These are phyloP conservation scores for Nasonia oneida DNA, from an alignment of 2,888 invertebrate species.

Conservation along the genomic window DNA sequence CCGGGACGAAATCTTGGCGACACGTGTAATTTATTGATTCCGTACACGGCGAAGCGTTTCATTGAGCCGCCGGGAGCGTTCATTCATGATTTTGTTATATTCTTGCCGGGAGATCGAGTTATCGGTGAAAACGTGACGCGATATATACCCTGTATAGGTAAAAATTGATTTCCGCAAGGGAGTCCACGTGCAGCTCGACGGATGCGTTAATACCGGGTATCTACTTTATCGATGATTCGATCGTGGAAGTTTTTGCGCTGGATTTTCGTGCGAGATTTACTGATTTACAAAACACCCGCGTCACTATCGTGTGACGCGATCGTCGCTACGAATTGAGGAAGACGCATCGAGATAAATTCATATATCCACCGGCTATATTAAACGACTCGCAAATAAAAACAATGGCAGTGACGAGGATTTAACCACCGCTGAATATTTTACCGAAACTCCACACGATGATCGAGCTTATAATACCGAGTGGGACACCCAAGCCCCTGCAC, in stretches of 20 bases:
- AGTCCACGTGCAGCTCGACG: not conserved
- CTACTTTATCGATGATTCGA: constrained; percentile 6
- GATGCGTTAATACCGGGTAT: not conserved
- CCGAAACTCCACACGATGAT: not conserved
- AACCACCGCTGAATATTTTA: not conserved
- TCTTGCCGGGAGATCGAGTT: not conserved
- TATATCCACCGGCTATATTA: too few species aligned
- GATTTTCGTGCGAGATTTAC: not conserved
- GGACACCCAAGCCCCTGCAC: not conserved
- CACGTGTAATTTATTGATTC: not conserved
- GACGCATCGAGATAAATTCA: too few species aligned
- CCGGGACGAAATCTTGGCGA: not conserved
- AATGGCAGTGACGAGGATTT: not conserved
- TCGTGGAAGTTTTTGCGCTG: not conserved
- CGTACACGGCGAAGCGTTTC: not conserved
- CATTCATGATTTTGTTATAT: not conserved
- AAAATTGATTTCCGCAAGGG: not conserved
- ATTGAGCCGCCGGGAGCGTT: not conserved
- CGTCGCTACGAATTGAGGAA: not conserved
- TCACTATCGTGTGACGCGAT: not conserved
- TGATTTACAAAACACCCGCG: not conserved
- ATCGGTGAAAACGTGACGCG: not conserved
- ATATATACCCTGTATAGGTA: not conserved
- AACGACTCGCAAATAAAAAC: not conserved
- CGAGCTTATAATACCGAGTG: not conserved